Evolutionary conservation across 2,113 vertebrate species (phyloP).

Genomic region (Rostratula benghalensis): DNA sequence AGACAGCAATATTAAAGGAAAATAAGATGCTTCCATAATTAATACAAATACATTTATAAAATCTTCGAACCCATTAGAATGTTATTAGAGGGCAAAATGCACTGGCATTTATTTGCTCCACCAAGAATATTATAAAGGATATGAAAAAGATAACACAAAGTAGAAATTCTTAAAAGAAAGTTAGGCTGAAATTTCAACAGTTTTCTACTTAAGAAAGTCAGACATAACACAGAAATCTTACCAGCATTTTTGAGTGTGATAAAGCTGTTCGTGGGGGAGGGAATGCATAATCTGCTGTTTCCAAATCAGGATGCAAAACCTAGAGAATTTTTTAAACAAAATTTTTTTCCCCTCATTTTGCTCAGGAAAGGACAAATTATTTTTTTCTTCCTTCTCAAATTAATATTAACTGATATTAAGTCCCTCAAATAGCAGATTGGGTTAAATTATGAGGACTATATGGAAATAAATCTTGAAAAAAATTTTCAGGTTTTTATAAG

Average conservation of each 20-base stretch:
- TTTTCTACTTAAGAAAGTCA: background rate
- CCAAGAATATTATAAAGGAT: background rate
- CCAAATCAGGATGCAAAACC: conserved; percentile 97
- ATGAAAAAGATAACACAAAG: background rate
- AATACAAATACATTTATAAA: background rate
- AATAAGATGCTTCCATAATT: background rate
- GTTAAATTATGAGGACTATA: background rate
- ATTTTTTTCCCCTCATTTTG: background rate
- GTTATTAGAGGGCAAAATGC: background rate
- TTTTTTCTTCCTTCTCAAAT: background rate
- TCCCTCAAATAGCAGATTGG: background rate
- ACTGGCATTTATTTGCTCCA: background rate
- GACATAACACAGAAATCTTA: conserved; percentile 75
- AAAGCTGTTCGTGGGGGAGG: conserved; percentile 90
- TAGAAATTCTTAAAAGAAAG: background rate
- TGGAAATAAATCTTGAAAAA: background rate
- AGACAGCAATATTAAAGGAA: background rate
- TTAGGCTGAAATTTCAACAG: background rate
- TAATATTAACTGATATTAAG: background rate
- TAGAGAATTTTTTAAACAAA: conserved; percentile 66
- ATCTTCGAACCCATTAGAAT: background rate
- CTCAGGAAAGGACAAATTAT: background rate
- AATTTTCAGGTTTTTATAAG: background rate
- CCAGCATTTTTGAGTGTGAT: conserved; percentile 94
- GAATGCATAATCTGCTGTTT: conserved; percentile 96